Conservation (phyloP, 2,888 invertebrate species). For the Neoascia interrupta region DNA sequence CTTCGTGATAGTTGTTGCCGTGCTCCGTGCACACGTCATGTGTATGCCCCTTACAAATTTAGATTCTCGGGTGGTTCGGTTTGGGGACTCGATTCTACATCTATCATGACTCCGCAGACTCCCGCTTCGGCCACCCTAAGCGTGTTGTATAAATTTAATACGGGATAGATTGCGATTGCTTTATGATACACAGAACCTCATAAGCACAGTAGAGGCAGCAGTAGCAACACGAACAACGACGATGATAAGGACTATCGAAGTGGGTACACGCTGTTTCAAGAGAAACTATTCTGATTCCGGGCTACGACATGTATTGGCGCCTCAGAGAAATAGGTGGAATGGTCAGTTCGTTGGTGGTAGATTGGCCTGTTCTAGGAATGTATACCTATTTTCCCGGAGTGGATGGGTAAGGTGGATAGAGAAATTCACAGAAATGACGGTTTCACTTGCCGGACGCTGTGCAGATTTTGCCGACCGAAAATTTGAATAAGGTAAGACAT, state of each 20-base stretch:
- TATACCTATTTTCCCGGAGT: slow-evolving; percentile 5
- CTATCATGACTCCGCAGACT: slow-evolving; percentile 13
- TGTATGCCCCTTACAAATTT: slow-evolving; percentile 60
- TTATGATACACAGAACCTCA: slow-evolving; percentile 64
- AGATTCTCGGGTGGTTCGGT: slow-evolving; percentile 54
- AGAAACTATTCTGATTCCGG: slow-evolving; percentile 58
- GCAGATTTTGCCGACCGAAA: slow-evolving; percentile 56
- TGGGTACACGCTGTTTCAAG: slow-evolving; percentile 53
- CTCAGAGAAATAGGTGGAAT: slow-evolving; percentile 45
- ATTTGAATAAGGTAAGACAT: slow-evolving; percentile 68
- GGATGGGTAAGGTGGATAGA: slow-evolving; percentile 25
- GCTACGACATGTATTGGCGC: slow-evolving; percentile 39
- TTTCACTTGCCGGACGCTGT: slow-evolving; percentile 53
- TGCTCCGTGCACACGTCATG: slow-evolving; percentile 48
- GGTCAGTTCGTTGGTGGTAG: slow-evolving; percentile 44
- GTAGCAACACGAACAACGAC: slow-evolving; percentile 25
- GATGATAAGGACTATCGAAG: slow-evolving; percentile 50
- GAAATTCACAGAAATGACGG: slow-evolving; percentile 57
- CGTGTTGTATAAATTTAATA: slow-evolving; percentile 70
- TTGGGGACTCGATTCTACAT: slow-evolving; percentile 47
- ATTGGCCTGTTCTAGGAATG: slow-evolving; percentile 46
- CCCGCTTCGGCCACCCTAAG: slow-evolving; percentile 18
- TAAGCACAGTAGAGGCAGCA: slow-evolving; percentile 24
- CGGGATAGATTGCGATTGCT: slow-evolving; percentile 70
- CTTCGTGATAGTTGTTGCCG: slow-evolving; percentile 30